Evolutionary conservation across 2,797 vertebrate species (phyloP).

Genomic region (Myripristis jacobus): DNA sequence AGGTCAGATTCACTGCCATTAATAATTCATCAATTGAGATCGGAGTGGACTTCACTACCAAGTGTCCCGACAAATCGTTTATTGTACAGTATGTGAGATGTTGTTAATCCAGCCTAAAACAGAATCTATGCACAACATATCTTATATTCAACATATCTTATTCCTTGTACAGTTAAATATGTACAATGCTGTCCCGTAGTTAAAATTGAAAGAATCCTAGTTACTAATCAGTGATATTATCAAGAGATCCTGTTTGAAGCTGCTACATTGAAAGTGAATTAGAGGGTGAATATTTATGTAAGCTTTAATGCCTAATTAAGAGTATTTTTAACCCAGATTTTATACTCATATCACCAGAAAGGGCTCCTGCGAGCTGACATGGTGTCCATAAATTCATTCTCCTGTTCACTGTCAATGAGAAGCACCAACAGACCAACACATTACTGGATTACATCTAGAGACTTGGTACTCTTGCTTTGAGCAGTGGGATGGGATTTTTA

Average conservation of each 20-base stretch:
- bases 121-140: constrained; percentile 4
- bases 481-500: background rate
- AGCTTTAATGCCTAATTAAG: constrained; percentile 9
- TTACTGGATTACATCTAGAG: background rate
- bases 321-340: constrained; percentile 12
- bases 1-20: too few species aligned
- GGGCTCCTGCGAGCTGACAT: background rate
- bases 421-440: background rate
- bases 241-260: background rate
- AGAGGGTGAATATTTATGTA: constrained; percentile 8
- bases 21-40: background rate
- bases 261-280: constrained; percentile 16
- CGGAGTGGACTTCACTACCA: constrained; percentile 1
- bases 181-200: background rate
- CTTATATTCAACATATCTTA: background rate
- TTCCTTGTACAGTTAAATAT: constrained; percentile 1
- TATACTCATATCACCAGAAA: background rate
- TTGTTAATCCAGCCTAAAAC: constrained; percentile 30
- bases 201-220: background rate
- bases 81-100: constrained; percentile 11
- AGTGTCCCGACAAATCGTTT: background rate
- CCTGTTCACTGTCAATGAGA: constrained; percentile 36
- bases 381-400: constrained; percentile 9
- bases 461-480: background rate
- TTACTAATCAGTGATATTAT: background rate